phyloP scores from a whole-genome alignment of 2,797 vertebrate species.

The Sardinella longiceps region DNA sequence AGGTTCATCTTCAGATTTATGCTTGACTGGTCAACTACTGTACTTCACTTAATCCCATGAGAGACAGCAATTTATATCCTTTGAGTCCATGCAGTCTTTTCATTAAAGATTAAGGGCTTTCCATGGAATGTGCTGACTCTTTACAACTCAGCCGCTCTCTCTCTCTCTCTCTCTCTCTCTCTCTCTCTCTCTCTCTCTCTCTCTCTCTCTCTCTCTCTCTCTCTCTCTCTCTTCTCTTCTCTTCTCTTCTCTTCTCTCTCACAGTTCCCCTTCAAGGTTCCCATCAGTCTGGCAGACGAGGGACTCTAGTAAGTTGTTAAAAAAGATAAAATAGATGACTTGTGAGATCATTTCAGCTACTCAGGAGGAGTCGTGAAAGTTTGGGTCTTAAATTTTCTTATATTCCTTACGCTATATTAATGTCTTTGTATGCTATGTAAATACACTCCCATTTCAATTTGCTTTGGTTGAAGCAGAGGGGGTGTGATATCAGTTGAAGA shows the following conservation, averaged over 20 bases:
- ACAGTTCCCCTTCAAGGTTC: constrained; percentile 69
- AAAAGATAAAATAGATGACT: not conserved
- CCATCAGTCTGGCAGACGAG: constrained; percentile 55
- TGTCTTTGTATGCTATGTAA: too few relatives aligned
- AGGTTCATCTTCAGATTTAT: not conserved
- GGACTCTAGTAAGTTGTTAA: constrained; percentile 55
- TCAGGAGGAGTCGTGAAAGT: not conserved
- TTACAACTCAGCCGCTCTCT: not conserved
- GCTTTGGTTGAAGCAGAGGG: not conserved
- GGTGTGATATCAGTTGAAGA: not conserved
- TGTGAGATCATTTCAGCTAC: too few relatives aligned
- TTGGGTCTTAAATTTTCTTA: not conserved
- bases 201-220: constrained; percentile 25
- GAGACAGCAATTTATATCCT: not conserved
- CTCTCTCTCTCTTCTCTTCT: too few relatives aligned
- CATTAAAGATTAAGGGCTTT: not conserved
- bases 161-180: constrained; percentile 6
- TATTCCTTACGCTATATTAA: not conserved
- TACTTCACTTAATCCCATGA: not conserved
- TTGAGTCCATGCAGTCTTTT: not conserved
- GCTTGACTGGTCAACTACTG: not conserved
- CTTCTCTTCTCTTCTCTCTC: constrained; percentile 34
- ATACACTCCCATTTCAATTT: not conserved
- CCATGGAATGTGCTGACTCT: not conserved
- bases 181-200: constrained; percentile 6